Evolutionary conservation across 2,113 vertebrate genomes (phyloP), one percentile per base, ranked within the genome.

Genomic region (Lutjanus erythropterus): DNA sequence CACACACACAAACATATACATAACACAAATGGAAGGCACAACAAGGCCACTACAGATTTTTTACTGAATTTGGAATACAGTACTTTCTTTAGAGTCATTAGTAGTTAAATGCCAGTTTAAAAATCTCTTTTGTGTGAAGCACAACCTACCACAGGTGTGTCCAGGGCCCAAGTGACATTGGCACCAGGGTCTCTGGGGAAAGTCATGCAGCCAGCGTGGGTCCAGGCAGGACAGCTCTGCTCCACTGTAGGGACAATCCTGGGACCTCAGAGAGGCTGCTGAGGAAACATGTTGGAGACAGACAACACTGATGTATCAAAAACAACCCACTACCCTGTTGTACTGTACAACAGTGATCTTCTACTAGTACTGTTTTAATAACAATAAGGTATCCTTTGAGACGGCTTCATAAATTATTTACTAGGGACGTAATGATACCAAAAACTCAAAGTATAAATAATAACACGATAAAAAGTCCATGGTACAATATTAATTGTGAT

Each of bases 211-310:
- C 75, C 61, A 95, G 41, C 95, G 92, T 52, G 94, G 94, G 83
- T 99, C 96, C 73, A 99, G 94, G 71, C 95, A 97, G 0, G 96
- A 96, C 80, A 99, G 88, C 80, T 99, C 98, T 1, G 97, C 97
- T 9, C 96, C 96, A 0, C 89, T 91, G 92, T 95, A 97, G 29
- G 96, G 96, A 87, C 94, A 89, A 69, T 97, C 97, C 69, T 96
- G 97, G n/a, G 96, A 94, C 82, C 96, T 94, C 86, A 96, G 86
- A 49, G 96, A 96, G 90, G 96, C 95, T 93, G 93, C 39, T 65
- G 89, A 52, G 55, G 46, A 67, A 23, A 79, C 23, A 58, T 8
- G 6, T 37, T 9, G 29, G 35, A 71, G 16, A 52, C 15, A 4
- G 23, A 59, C 25, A 86, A 16, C 7, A 23, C 10, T 15, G 33